Percentiles rank a stretch among this genome's conserved stretches.
phyloP scores from a whole-genome alignment of 2,888 invertebrate species.

The Fissipunctia ypsillon region DNA sequence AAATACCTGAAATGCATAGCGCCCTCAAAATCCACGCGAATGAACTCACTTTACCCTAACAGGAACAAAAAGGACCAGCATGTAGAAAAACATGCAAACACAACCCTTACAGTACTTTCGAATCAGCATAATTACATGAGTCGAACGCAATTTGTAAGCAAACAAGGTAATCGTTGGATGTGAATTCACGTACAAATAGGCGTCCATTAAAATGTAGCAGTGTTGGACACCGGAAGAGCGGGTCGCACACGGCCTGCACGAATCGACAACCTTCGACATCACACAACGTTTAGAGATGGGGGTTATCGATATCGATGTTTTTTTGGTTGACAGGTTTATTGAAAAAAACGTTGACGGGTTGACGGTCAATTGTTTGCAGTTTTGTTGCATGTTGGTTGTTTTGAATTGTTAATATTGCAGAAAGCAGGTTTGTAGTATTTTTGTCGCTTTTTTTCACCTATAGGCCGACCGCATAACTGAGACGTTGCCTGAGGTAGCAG shows the following conservation, averaged over 20 bases:
- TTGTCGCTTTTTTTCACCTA: too few relatives aligned
- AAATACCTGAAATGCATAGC: neutral
- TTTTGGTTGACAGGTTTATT: slow-evolving; percentile 19
- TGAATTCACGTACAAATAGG: slow-evolving; percentile 77
- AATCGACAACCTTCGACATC: slow-evolving; percentile 87
- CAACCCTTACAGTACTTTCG: slow-evolving; percentile 43
- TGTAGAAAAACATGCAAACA: slow-evolving; percentile 5
- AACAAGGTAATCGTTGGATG: slow-evolving; percentile 67
- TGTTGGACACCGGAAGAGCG: slow-evolving; percentile 86
- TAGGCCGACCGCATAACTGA: too few relatives aligned
- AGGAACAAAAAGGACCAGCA: slow-evolving; percentile 7
- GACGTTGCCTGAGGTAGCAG: too few relatives aligned
- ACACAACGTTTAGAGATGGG: slow-evolving; percentile 82
- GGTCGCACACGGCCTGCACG: slow-evolving; percentile 81
- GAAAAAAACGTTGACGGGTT: neutral
- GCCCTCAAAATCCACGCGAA: neutral
- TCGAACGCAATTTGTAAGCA: slow-evolving; percentile 65
- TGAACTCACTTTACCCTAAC: neutral
- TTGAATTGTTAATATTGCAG: neutral
- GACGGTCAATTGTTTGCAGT: too few relatives aligned
- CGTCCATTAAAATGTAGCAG: slow-evolving; percentile 78
- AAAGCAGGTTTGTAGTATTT: neutral
- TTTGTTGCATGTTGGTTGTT: neutral
- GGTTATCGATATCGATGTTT: slow-evolving; percentile 62
- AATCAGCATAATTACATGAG: slow-evolving; percentile 64